Evolutionary conservation across 2,797 vertebrate species (phyloP).

Genomic region (Enteromius radiatus): DNA sequence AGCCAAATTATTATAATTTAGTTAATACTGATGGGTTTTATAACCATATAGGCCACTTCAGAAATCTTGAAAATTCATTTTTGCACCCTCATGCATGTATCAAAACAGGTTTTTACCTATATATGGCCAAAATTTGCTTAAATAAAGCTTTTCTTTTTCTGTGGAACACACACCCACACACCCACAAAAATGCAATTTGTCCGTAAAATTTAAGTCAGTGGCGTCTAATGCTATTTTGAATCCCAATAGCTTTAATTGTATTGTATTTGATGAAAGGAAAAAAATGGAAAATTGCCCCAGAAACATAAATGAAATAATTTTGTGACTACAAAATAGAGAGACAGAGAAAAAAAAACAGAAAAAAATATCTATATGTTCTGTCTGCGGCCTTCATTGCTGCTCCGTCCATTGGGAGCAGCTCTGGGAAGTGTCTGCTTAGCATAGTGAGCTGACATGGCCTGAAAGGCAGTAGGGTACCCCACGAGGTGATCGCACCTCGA

Average conservation of each 20-base stretch:
- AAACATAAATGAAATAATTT: background rate
- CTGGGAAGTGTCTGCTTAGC: constrained; percentile 82
- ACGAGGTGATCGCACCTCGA: constrained; percentile 69
- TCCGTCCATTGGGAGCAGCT: constrained; percentile 70
- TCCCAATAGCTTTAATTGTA: background rate
- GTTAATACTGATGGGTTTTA: background rate
- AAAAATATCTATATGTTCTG: constrained; percentile 10
- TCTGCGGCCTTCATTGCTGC: constrained; percentile 27
- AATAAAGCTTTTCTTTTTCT: background rate
- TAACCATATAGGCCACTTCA: background rate
- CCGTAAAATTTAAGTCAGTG: background rate
- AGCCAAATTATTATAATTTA: background rate
- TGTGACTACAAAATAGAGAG: background rate
- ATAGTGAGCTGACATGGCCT: constrained; percentile 72
- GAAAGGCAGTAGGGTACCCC: constrained; percentile 74
- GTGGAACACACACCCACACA: background rate
- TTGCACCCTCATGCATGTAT: background rate
- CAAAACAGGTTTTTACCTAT: background rate
- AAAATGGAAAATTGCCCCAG: background rate
- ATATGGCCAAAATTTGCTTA: background rate
- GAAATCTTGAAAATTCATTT: background rate
- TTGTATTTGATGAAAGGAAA: background rate
- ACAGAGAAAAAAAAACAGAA: background rate
- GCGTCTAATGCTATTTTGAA: background rate
- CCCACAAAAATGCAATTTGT: background rate